Base-by-base conservation (phyloP, 2,888 invertebrate genomes). In the Norana najaformis region DNA sequence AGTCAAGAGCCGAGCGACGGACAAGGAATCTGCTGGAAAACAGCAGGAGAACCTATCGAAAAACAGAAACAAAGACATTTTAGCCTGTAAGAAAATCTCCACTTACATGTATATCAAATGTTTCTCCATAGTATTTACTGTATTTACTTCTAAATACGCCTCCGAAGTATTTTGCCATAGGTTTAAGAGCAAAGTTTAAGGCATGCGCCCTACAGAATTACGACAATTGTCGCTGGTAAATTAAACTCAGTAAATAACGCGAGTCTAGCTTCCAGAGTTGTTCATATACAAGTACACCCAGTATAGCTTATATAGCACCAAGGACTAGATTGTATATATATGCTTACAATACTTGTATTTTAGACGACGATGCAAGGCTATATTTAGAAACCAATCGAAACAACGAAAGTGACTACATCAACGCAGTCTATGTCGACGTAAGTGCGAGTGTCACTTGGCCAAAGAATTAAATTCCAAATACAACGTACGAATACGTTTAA, bases 351-450 rank as follows among this genome's bases (percentile, higher is more conserved):
- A 6, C 30, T 69, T 69, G 69, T 69, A 69, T 69, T 69, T 69
- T 69, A 88, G 88, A 41, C 30, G 88, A 88, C 18, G 88, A 88
- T 39, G 34, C 41, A 18, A 13, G 88, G 30, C 88, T 37, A 18
- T 88, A 88, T 47, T 37, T 88, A 37, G 47, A 88, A 36, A 35
- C 41, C 20, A 88, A 39, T 30, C 36, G 88, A 23, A 20, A 88
- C 38, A 37, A 85, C 30, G 88, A 47, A 88, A 41, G 30, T 30
- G 47, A 88, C 41, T 88, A 88, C 88, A 88, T 88, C 41, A 88
- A 88, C 18, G 88, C 88, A 39, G 41, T 39, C 41, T 88, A 41
- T 88, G 88, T 88, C 38, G 47, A 88, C 4, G 88, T 88, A 88
- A 37, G 41, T 37, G 3, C n/a, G 23, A 36, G 3, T 36, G 35